phyloP scores from a whole-genome alignment of 2,888 invertebrate genomes.

The Liopterus haemorrhoidalis region DNA sequence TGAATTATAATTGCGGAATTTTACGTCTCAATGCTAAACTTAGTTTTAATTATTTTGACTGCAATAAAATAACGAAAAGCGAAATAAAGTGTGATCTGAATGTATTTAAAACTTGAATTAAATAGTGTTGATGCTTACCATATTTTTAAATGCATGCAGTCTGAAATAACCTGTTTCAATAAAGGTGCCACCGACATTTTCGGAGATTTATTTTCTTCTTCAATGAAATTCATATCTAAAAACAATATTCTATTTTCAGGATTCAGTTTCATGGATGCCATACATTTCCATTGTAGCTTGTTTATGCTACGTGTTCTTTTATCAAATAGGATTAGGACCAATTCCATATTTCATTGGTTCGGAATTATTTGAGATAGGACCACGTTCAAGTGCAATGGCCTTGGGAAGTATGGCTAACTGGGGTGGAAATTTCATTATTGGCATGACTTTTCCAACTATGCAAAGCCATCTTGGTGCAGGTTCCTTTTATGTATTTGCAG shows the following conservation, averaged over 20 bases:
- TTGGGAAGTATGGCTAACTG: constrained; percentile 82
- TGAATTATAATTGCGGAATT: too few relatives aligned
- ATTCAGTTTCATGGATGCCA: constrained; percentile 60
- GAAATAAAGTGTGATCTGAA: too few relatives aligned
- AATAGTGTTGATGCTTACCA: too few relatives aligned
- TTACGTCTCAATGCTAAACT: too few relatives aligned
- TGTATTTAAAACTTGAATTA: too few relatives aligned
- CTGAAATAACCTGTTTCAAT: too few relatives aligned
- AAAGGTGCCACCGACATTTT: too few relatives aligned
- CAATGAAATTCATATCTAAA: too few relatives aligned
- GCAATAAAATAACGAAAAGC: too few relatives aligned
- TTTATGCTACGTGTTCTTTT: constrained; percentile 69
- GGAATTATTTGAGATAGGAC: constrained; percentile 79
- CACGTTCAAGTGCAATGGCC: constrained; percentile 80
- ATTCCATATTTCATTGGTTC: constrained; percentile 83
- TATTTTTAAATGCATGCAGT: too few relatives aligned
- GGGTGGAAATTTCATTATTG: constrained; percentile 82
- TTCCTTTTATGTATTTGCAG: constrained; percentile 70
- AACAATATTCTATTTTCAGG: constrained; percentile 51
- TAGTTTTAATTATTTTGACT: too few relatives aligned
- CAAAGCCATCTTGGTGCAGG: constrained; percentile 59
- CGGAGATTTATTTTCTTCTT: too few relatives aligned
- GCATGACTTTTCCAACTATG: constrained; percentile 67
- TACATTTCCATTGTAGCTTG: constrained; percentile 65
- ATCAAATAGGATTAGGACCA: constrained; percentile 79